Conservation (phyloP, 2,797 vertebrate genomes). For the Protosalanx chinensis region DNA sequence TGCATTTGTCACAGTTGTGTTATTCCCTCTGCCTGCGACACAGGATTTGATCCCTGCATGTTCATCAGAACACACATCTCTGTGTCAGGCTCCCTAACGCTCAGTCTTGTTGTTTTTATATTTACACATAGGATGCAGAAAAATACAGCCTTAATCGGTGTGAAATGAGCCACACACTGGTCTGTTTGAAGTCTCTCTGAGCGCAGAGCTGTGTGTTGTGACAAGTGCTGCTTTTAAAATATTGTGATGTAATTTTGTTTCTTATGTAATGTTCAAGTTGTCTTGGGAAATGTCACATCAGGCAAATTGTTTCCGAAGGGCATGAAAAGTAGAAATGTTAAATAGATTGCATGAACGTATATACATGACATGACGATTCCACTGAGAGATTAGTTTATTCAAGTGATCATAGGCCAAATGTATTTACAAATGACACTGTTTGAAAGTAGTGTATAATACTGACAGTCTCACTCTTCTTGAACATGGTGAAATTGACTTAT, state of each 20-base stretch:
- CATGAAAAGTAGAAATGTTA: neutral
- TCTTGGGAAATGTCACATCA: neutral
- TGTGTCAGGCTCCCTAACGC: neutral
- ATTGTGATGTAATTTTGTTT: slow-evolving; percentile 4
- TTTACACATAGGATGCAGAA: slow-evolving; percentile 6
- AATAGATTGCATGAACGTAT: slow-evolving; percentile 1
- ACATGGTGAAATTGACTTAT: no score
- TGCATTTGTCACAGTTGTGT: slow-evolving; percentile 20
- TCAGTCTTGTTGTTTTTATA: neutral
- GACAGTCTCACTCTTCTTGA: no score
- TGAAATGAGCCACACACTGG: slow-evolving; percentile 8
- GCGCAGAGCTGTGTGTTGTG: neutral
- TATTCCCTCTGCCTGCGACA: slow-evolving; percentile 4
- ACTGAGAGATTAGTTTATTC: slow-evolving; percentile 13
- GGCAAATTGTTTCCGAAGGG: neutral
- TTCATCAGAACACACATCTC: slow-evolving; percentile 16
- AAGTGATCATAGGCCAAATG: neutral
- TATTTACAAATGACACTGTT: neutral
- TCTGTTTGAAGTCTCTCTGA: neutral
- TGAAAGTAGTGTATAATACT: neutral
- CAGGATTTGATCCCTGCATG: slow-evolving; percentile 19
- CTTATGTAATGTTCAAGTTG: neutral
- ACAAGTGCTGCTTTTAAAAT: neutral
- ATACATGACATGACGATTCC: slow-evolving; percentile 1
- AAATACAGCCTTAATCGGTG: slow-evolving; percentile 49